Conservation (phyloP, 2,888 invertebrate species). For the Synergus itoensis region DNA sequence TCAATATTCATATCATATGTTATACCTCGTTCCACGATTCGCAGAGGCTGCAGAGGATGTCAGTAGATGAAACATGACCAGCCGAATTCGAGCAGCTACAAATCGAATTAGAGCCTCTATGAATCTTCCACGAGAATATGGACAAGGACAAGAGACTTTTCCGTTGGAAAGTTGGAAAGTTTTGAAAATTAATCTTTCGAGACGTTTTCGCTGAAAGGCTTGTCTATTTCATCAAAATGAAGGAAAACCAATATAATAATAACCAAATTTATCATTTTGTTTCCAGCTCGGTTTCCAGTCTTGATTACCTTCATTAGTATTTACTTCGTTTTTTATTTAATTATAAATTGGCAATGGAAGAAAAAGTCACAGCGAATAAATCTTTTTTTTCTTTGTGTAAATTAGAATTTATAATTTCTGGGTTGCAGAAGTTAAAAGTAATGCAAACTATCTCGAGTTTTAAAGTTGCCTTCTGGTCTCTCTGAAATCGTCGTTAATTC, state of each 20-base stretch:
- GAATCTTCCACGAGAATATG: slow-evolving; percentile 42
- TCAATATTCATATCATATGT: slow-evolving; percentile 39
- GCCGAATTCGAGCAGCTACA: slow-evolving; percentile 34
- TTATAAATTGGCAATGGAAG: background rate
- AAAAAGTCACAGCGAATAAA: background rate
- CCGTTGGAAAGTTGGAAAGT: slow-evolving; percentile 7
- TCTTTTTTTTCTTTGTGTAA: background rate
- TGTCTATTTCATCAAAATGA: background rate
- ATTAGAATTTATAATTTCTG: background rate
- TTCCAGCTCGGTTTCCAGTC: too few species aligned
- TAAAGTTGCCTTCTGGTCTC: slow-evolving; percentile 28
- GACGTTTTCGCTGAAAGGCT: background rate
- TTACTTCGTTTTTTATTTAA: background rate
- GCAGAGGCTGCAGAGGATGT: slow-evolving; percentile 12
- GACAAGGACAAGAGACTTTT: slow-evolving; percentile 9
- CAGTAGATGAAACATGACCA: slow-evolving; percentile 24
- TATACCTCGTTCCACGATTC: slow-evolving; percentile 4
- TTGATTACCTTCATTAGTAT: too few species aligned
- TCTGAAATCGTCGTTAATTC: slow-evolving; percentile 36
- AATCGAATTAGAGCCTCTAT: slow-evolving; percentile 45
- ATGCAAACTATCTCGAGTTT: slow-evolving; percentile 23
- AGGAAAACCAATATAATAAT: background rate
- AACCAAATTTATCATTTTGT: too few species aligned
- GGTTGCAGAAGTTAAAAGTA: background rate
- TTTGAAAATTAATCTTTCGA: slow-evolving; percentile 24